Base-by-base conservation (phyloP, 2,888 invertebrate genomes). In the Aromia moschata region DNA sequence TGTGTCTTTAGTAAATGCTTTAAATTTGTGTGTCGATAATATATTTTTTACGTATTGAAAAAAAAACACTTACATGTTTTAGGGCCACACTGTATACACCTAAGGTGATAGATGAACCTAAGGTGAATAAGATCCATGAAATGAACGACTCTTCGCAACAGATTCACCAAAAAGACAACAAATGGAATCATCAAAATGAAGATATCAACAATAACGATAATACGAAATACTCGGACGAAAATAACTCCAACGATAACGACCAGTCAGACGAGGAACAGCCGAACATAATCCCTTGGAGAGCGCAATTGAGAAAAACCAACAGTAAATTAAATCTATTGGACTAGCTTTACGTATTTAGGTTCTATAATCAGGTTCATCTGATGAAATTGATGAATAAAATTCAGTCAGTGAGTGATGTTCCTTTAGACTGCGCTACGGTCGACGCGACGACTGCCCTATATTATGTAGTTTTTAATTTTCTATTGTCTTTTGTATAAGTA, bases 291-390 rank as follows among this genome's bases (percentile, higher is more conserved):
- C 94, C 94, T 1, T 94, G 94, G 94, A 85, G 94, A 73, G 93
- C 94, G 20, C 93, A 94, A 74, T 83, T 94, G 44, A 86, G 94
- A 76, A 94, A 94, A 81, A 94, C 94, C 11, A 94, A 94, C 80
- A 94, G 94, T 83, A 93, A 92, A 77, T 85, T 94, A 61, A 93
- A 92, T 80, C 84, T 94, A 70, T 85, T 93, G 74, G 93, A 91
- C 78, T 86, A 75, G 63, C 56, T 15, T 7, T 20, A 30, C 4
- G 7, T 9, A 9, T 36, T 25, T 25, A 5, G 4, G 9, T 25
- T 25, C 4, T 25, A 33, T 33, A 33, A n/a, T 33, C n/a, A 33
- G 33, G 7, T 47, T 11, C 36, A 47, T 12, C 14, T 11, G 9
- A n/a, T 11, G 11, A 33, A 46, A 33, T 33, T 15, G 30, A 17